These are phyloP conservation scores for Cryptotermes secundus DNA, from an alignment of 1,140 invertebrate genomes.

Conservation along the genomic window DNA sequence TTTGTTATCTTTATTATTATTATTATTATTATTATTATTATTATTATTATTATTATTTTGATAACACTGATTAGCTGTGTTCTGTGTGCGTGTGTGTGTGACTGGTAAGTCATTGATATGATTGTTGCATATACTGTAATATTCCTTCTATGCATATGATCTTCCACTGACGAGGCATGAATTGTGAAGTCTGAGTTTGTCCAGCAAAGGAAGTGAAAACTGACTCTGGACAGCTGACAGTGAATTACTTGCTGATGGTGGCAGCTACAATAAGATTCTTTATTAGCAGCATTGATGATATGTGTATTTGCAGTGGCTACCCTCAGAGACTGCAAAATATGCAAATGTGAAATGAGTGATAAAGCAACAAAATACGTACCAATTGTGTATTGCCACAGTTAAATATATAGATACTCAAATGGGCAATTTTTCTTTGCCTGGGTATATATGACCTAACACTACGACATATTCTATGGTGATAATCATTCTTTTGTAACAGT, in stretches of 20 bases:
- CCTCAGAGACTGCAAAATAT: neutral
- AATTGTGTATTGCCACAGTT: neutral
- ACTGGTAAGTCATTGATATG: neutral
- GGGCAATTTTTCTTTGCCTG: neutral
- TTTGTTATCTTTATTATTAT: slow-evolving; percentile 2
- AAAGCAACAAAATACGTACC: neutral
- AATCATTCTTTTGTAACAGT: slow-evolving; percentile 5
- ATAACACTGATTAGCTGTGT: neutral
- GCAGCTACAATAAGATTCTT: neutral
- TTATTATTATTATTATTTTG: neutral
- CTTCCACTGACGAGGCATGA: neutral
- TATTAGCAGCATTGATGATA: neutral
- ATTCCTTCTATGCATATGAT: neutral
- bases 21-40: neutral
- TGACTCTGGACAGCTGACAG: neutral
- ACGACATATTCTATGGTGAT: neutral
- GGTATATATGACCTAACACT: neutral
- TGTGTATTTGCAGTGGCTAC: neutral
- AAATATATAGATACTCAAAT: too few relatives aligned
- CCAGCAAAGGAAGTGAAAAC: neutral
- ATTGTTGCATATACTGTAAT: slow-evolving; percentile 3
- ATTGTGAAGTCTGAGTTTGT: neutral
- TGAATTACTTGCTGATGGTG: neutral
- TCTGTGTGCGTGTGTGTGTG: neutral
- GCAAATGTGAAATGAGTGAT: neutral